These are phyloP conservation scores for Blastomussa wellsi DNA, from an alignment of 92 coral and sea anemone genomes.

Conservation along the genomic window DNA sequence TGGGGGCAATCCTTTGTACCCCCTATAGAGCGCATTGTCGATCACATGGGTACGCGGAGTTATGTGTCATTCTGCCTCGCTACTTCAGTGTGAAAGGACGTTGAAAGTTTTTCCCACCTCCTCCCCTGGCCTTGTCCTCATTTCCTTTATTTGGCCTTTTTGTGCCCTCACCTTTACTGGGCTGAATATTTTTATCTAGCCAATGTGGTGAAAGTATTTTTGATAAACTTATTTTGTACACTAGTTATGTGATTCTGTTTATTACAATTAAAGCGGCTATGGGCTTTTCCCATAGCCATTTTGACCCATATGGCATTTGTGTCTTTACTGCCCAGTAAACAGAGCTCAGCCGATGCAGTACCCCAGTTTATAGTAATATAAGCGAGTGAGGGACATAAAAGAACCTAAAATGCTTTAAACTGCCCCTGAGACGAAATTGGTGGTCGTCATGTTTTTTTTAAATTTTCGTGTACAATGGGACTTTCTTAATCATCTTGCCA, in stretches of 20 bases:
- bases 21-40: background rate
- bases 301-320: too few species aligned
- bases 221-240: constrained; percentile 1
- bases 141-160: background rate
- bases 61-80: background rate
- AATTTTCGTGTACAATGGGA: too few species aligned
- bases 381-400: constrained; percentile 2
- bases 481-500: too few species aligned
- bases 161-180: too few species aligned
- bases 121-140: too few species aligned
- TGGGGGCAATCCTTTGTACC: background rate
- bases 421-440: too few species aligned
- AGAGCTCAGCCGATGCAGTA: background rate
- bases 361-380: background rate
- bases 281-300: constrained; percentile 7
- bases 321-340: background rate
- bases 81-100: too few species aligned
- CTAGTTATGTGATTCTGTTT: background rate
- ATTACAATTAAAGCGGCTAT: constrained; percentile 2
- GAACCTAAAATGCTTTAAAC: too few species aligned
- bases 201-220: background rate
- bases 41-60: background rate
- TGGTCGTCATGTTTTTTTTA: too few species aligned
- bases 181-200: background rate
- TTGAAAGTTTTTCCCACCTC: too few species aligned